Base-by-base conservation (phyloP, 2,888 invertebrate genomes). In the Drosophila ezoana region DNA sequence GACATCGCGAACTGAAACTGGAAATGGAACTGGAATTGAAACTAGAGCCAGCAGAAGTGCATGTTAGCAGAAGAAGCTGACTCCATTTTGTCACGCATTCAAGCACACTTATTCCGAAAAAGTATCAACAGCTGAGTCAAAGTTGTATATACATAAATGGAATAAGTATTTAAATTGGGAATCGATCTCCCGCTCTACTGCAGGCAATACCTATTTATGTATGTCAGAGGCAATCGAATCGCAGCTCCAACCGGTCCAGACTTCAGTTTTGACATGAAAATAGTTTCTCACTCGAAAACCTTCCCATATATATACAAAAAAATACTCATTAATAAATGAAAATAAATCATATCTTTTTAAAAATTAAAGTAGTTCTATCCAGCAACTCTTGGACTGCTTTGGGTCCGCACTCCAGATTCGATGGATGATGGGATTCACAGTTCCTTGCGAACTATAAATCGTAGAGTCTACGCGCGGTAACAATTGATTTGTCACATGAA, bases 401-500 rank as follows among this genome's bases (percentile, higher is more conserved):
- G 5, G 28, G 8, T 8, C 2, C 16, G 10, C 40, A 10, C 40
- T 16, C 4, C 10, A 40, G 32, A 20, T 41, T 18, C 5, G 32
- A 41, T 52, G 18, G n/a, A 2, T 28, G 18, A 16, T 32, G 23
- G 14, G 10, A 38, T 35, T 16, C 38, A n/a, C 16, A 65, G 41
- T 52, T 38, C 18, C 8, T 14, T 48, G 59, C 45, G 32, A 52
- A 35, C 23, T 32, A 20, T 10, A 35, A 60, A 33, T 61, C 40
- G 61, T 8, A 23, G 47, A 43, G 63, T 37, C 43, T 43, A 61
- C 78, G 52, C 86, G 87, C 89, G 82, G 77, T 78, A 49, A 78
- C 72, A 91, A 91, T 90, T 89, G 90, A 90, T 91, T 91, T 90
- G 90, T 90, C 89, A 89, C 90, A 90, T 83, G 72, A 33, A 63